phyloP scores from a whole-genome alignment of 2,113 vertebrate species.

The Tupaia tana region DNA sequence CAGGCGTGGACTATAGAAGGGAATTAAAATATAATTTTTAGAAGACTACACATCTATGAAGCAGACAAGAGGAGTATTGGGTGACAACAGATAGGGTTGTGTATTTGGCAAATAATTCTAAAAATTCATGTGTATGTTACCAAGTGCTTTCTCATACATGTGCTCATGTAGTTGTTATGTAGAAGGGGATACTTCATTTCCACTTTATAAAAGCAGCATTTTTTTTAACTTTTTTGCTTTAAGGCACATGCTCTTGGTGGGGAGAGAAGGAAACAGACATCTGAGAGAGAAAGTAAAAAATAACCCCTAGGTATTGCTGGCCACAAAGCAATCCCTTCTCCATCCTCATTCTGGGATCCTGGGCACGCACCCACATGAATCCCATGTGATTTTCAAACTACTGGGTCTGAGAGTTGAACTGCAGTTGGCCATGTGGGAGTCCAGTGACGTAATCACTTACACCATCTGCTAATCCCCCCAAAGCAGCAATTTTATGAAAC shows the following conservation, averaged over 20 bases:
- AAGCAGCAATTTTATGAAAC: neutral
- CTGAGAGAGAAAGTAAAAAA: no score
- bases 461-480: no score
- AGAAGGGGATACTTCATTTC: neutral
- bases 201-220: neutral
- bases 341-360: no score
- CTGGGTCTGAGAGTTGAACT: no score
- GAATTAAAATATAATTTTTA: neutral
- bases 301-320: no score
- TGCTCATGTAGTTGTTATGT: neutral
- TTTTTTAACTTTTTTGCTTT: neutral
- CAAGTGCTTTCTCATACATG: neutral
- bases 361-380: no score
- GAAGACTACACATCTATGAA: neutral
- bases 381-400: no score
- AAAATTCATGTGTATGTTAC: slow-evolving; percentile 13
- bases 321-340: no score
- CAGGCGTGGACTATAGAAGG: neutral
- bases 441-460: no score
- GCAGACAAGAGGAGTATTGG: neutral
- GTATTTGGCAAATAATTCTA: neutral
- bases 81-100: neutral
- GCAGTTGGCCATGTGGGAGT: no score
- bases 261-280: no score
- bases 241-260: no score